Base-by-base conservation (phyloP, 2,797 vertebrate species). In the Arnoldichthys spilopterus region DNA sequence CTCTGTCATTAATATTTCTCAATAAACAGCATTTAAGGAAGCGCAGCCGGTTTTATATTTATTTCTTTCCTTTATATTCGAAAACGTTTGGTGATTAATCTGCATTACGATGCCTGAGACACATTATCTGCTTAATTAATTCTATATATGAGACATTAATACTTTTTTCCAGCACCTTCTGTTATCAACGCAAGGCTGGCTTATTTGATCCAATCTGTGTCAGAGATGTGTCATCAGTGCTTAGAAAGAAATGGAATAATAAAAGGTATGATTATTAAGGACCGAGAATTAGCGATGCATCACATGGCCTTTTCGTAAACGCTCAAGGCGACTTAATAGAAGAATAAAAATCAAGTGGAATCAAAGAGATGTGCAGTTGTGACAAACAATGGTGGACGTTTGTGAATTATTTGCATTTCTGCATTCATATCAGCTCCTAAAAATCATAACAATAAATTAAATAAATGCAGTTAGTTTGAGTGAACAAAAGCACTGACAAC, bases 41-140 rank as follows among this genome's bases (percentile, higher is more conserved):
- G 62, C 86, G 85, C 77, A 76, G 86, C 28, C 90, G 87, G 89
- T 91, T 91, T 89, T 92, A 91, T 82, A 88, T 92, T 91, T 92
- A 92, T 91, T 92, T 93, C 91, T 91, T 92, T 90, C 86, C 85
- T 90, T 89, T 77, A 87, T 81, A 80, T 87, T 87, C 83, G 88
- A 74, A 75, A 84, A 62, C 88, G 86, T 89, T 91, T 90, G 90
- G 85, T 82, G 87, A 91, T 92, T 93, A 90, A 91, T 93, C 89
- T 88, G 85, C 88, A 91, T 94, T 87, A 92, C 77, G 59, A 78
- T 83, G 85, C 81, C 56, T 82, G 83, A 89, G 91, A 84, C 85
- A 88, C 88, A 92, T 93, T 92, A 90, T 6, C 80, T 92, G 87
- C 87, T 84, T 91, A 93, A 93, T 94, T 93, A 93, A 93, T 91